These are phyloP conservation scores for Syncerus caffer DNA, from an alignment of 2,797 vertebrate genomes.

Conservation along the genomic window DNA sequence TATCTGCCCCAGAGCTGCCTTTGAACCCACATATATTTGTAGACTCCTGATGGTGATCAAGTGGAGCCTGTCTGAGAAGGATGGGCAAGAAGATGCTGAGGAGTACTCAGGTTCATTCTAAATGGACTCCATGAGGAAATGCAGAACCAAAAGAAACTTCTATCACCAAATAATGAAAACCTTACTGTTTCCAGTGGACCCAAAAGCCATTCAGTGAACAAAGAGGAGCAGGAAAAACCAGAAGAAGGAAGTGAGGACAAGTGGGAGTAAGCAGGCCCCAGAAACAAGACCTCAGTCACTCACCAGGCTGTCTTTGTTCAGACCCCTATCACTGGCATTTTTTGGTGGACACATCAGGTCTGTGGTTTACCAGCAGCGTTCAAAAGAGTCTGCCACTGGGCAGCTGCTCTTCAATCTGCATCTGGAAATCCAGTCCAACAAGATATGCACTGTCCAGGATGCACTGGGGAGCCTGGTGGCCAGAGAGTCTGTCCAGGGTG, in stretches of 20 bases:
- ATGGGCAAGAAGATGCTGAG: constrained; percentile 95
- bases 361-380: constrained; percentile 98
- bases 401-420: constrained; percentile 99
- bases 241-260: constrained; percentile 95
- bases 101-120: constrained; percentile 96
- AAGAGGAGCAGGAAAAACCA: constrained; percentile 87
- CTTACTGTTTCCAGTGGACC: constrained; percentile 90
- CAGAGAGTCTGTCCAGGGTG: constrained; percentile 96
- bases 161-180: constrained; percentile 92
- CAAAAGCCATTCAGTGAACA: constrained; percentile 82
- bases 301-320: constrained; percentile 96
- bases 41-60: constrained; percentile 96
- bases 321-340: constrained; percentile 97
- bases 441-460: constrained; percentile 96
- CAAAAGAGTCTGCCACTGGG: constrained; percentile 96
- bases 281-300: constrained; percentile 95
- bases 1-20: constrained; percentile 92
- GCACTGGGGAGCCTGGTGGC: constrained; percentile 95
- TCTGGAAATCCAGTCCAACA: constrained; percentile 98
- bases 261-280: constrained; percentile 97
- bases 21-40: constrained; percentile 97
- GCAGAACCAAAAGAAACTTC: constrained; percentile 94
- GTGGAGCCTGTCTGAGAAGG: constrained; percentile 98
- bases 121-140: constrained; percentile 99
- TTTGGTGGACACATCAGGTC: constrained; percentile 98